Evolutionary conservation across 2,113 vertebrate genomes (phyloP).

Genomic region (Lycocorax pyrrhopterus): DNA sequence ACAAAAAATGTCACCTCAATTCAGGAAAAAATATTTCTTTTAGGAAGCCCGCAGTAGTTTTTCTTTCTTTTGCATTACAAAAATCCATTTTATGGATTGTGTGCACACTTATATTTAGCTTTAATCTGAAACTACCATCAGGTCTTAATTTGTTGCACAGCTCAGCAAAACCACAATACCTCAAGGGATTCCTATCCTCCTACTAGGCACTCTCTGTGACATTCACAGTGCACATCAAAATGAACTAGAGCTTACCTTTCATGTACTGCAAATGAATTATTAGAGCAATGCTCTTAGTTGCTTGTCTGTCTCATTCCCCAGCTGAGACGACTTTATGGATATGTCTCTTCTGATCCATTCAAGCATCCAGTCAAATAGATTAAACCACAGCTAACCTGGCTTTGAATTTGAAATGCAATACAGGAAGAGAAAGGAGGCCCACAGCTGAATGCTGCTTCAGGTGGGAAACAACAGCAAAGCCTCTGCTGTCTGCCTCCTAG

Average conservation of each 20-base stretch:
- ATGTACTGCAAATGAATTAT: not conserved
- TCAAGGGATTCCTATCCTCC: not conserved
- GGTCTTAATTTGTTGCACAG: not conserved
- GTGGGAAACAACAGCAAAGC: not conserved
- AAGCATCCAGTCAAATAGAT: not conserved
- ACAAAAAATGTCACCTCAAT: not conserved
- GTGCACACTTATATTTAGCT: not conserved
- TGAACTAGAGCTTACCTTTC: not conserved
- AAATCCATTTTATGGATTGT: not conserved
- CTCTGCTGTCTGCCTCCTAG: not conserved
- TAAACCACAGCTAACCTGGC: not conserved
- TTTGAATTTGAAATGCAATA: not conserved
- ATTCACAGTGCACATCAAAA: not conserved
- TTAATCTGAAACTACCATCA: not conserved
- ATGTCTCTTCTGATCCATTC: not conserved
- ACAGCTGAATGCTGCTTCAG: not conserved
- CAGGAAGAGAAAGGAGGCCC: not conserved
- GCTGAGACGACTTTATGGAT: not conserved
- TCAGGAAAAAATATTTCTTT: not conserved
- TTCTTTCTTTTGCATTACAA: not conserved
- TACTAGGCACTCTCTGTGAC: not conserved
- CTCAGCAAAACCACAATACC: not conserved
- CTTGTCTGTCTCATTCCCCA: not conserved
- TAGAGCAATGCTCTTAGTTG: not conserved
- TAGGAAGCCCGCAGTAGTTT: not conserved